A percentile compares a stretch with the other conserved stretches of the same genome.
phyloP scores from a whole-genome alignment of 2,113 vertebrate genomes.

The Catagonus wagneri region DNA sequence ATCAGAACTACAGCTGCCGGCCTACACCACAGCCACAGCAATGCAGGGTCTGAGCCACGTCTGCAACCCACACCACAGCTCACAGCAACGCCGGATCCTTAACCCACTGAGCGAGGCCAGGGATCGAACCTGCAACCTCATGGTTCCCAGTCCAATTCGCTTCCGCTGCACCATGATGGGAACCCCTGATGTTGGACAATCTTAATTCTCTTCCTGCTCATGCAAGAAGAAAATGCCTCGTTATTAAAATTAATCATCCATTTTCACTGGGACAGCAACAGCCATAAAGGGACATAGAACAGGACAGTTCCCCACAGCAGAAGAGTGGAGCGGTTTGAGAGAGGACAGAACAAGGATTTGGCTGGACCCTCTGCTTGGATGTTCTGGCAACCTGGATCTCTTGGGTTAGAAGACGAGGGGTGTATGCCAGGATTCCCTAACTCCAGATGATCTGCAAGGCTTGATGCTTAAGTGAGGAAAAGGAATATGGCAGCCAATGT shows the following conservation, averaged over 20 bases:
- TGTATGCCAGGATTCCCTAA: not conserved
- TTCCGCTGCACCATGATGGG: too few species aligned
- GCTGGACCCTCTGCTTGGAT: not conserved
- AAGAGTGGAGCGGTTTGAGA: not conserved
- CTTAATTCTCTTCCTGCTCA: not conserved
- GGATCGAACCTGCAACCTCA: too few species aligned
- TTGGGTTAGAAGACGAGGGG: not conserved
- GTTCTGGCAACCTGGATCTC: not conserved
- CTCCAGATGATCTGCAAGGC: not conserved
- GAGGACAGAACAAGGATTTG: too few species aligned
- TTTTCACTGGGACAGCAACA: not conserved
- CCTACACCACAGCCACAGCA: too few species aligned
- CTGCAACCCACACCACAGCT: too few species aligned
- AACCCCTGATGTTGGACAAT: not conserved
- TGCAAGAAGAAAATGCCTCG: not conserved
- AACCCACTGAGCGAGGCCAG: too few species aligned
- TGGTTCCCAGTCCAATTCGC: too few species aligned
- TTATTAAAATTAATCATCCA: not conserved
- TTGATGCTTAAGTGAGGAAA: not conserved
- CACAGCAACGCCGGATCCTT: too few species aligned
- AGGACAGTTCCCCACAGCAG: not conserved
- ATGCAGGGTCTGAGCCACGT: too few species aligned
- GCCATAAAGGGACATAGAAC: not conserved
- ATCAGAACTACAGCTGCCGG: too few species aligned
- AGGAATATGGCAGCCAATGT: not conserved